phyloP scores from a whole-genome alignment of 2,888 invertebrate species.

The Phytoseiulus persimilis region DNA sequence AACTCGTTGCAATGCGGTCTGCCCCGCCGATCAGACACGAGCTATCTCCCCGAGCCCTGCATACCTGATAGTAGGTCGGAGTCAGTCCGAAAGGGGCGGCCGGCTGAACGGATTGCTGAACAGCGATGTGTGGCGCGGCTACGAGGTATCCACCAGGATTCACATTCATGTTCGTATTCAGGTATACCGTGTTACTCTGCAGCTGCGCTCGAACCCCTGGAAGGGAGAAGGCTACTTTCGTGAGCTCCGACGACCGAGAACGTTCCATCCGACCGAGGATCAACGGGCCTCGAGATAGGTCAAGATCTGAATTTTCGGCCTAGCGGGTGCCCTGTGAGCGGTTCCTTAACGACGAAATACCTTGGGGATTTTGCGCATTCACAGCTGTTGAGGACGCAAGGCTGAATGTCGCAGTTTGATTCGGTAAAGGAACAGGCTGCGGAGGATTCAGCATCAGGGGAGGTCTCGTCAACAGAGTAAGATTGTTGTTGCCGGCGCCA shows the following conservation, averaged over 20 bases:
- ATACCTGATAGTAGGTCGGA: constrained; percentile 22
- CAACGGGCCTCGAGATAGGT: neutral
- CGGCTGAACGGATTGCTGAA: constrained; percentile 14
- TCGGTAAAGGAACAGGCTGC: constrained; percentile 8
- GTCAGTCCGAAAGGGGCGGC: neutral
- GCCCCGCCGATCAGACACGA: no score
- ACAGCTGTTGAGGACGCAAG: constrained; percentile 6
- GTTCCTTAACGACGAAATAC: neutral
- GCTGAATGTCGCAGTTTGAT: constrained; percentile 24
- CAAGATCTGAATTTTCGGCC: neutral
- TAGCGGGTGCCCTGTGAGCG: neutral
- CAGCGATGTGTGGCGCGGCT: constrained; percentile 22
- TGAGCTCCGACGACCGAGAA: neutral
- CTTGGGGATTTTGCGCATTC: constrained; percentile 30
- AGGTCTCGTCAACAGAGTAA: neutral
- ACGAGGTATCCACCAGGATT: constrained; percentile 32
- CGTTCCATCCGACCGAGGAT: no score
- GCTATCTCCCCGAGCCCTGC: neutral
- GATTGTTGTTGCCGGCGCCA: neutral
- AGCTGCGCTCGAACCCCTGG: constrained; percentile 10
- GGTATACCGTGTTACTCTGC: constrained; percentile 17
- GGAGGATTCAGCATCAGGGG: constrained; percentile 17
- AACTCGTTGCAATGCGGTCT: no score
- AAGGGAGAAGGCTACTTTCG: neutral
- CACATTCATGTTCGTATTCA: constrained; percentile 18